Evolutionary conservation across 2,888 invertebrate species (phyloP).

Genomic region (Ennomos quercinarius): DNA sequence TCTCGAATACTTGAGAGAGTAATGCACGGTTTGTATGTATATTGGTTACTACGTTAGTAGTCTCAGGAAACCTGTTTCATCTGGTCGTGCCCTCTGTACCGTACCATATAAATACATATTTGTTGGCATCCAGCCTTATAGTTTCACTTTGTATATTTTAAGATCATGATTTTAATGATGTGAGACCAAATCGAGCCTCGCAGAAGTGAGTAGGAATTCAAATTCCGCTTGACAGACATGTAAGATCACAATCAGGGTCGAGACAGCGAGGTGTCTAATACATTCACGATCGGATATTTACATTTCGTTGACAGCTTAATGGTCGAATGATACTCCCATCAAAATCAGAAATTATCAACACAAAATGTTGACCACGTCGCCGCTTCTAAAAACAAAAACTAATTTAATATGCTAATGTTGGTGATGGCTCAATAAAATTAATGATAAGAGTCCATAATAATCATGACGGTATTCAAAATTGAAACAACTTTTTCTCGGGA

Average conservation of each 20-base stretch:
- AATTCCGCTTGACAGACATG: slow-evolving; percentile 35
- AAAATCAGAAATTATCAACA: slow-evolving; percentile 50
- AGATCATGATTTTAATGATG: slow-evolving; percentile 57
- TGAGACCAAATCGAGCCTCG: slow-evolving; percentile 46
- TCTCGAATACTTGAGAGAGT: slow-evolving; percentile 70
- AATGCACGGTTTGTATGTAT: slow-evolving; percentile 78
- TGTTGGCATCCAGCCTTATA: slow-evolving; percentile 62
- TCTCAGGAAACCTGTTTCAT: slow-evolving; percentile 75
- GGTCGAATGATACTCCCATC: slow-evolving; percentile 48
- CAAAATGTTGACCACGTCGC: slow-evolving; percentile 44
- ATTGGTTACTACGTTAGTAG: slow-evolving; percentile 83
- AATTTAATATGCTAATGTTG: slow-evolving; percentile 63
- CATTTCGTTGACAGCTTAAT: slow-evolving; percentile 60
- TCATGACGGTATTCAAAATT: slow-evolving; percentile 52
- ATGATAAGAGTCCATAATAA: slow-evolving; percentile 55
- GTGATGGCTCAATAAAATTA: slow-evolving; percentile 67
- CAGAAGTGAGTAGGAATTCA: slow-evolving; percentile 28
- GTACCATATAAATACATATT: slow-evolving; percentile 63
- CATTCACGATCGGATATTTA: slow-evolving; percentile 48
- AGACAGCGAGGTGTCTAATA: slow-evolving; percentile 32
- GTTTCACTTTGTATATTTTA: slow-evolving; percentile 77
- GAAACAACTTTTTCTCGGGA: slow-evolving; percentile 53
- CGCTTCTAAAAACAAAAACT: slow-evolving; percentile 54
- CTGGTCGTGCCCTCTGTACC: slow-evolving; percentile 79
- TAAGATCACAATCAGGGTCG: slow-evolving; percentile 48